Percentiles rank a stretch among this genome's conserved stretches.
Conservation (phyloP, 2,113 vertebrate species). For the Polyodon spathula region DNA sequence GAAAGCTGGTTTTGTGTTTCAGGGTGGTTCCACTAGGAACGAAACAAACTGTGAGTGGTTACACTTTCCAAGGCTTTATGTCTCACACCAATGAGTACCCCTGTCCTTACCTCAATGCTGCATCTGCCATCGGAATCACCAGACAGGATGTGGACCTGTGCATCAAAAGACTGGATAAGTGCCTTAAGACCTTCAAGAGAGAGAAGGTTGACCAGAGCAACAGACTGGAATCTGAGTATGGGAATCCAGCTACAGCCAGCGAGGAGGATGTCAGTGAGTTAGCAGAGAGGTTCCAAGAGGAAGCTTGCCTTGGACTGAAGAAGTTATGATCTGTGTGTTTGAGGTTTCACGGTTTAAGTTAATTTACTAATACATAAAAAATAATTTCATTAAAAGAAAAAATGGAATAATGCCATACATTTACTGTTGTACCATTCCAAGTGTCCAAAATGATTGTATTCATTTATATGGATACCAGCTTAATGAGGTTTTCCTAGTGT, state of each 20-base stretch:
- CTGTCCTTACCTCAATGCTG: slow-evolving; percentile 88
- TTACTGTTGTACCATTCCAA: too few relatives aligned
- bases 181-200: slow-evolving; percentile 63
- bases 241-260: slow-evolving; percentile 6
- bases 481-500: too few relatives aligned
- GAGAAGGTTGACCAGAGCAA: slow-evolving; percentile 43
- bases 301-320: too few relatives aligned
- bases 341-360: too few relatives aligned
- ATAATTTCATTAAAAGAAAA: too few relatives aligned
- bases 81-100: slow-evolving; percentile 77
- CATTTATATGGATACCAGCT: too few relatives aligned
- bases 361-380: too few relatives aligned
- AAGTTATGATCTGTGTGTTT: too few relatives aligned
- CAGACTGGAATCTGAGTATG: slow-evolving; percentile 16
- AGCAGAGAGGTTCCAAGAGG: slow-evolving; percentile 10
- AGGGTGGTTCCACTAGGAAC: slow-evolving; percentile 79
- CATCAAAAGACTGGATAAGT: slow-evolving; percentile 84
- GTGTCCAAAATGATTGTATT: too few relatives aligned
- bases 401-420: too few relatives aligned
- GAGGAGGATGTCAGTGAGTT: slow-evolving; percentile 14
- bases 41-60: slow-evolving; percentile 73
- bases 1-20: slow-evolving; percentile 32
- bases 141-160: slow-evolving; percentile 78
- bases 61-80: slow-evolving; percentile 86
- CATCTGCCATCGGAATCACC: slow-evolving; percentile 84